These are phyloP conservation scores for Alaudala cheleensis DNA, from an alignment of 2,113 vertebrate genomes.

Conservation along the genomic window DNA sequence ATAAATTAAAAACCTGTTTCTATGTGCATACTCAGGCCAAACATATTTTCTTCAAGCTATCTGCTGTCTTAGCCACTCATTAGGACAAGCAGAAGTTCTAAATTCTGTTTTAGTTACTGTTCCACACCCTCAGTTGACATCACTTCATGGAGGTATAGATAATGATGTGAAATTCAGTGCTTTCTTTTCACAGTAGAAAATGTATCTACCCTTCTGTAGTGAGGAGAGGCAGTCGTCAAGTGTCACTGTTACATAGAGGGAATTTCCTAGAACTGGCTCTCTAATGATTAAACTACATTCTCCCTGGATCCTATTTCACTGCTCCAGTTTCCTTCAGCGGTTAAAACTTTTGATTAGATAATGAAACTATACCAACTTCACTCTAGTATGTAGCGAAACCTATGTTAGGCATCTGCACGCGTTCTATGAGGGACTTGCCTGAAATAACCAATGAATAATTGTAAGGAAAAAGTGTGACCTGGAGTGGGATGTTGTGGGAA, in stretches of 20 bases:
- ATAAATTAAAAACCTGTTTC: constrained; percentile 43
- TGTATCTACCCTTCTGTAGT: not conserved
- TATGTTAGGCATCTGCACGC: fast-evolving
- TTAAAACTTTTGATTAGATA: not conserved
- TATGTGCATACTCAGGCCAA: constrained; percentile 8
- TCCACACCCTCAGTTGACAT: not conserved
- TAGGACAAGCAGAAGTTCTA: not conserved
- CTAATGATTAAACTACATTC: not conserved
- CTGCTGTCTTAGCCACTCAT: not conserved
- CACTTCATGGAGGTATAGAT: not conserved
- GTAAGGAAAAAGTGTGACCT: not conserved
- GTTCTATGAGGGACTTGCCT: not conserved
- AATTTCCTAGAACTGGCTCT: not conserved
- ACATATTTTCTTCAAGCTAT: constrained; percentile 9
- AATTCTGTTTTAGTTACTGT: not conserved
- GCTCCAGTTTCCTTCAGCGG: not conserved
- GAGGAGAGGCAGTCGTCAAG: not conserved
- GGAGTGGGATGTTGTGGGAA: no score
- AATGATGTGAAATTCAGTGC: not conserved
- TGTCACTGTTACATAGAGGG: not conserved
- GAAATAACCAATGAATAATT: not conserved
- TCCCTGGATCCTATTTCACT: not conserved
- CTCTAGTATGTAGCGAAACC: not conserved
- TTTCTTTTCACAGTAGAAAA: not conserved
- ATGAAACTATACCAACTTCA: not conserved